Evolutionary conservation across 2,797 vertebrate species (phyloP), one percentile per base, ranked within the genome.

Genomic region (Agapornis canus): DNA sequence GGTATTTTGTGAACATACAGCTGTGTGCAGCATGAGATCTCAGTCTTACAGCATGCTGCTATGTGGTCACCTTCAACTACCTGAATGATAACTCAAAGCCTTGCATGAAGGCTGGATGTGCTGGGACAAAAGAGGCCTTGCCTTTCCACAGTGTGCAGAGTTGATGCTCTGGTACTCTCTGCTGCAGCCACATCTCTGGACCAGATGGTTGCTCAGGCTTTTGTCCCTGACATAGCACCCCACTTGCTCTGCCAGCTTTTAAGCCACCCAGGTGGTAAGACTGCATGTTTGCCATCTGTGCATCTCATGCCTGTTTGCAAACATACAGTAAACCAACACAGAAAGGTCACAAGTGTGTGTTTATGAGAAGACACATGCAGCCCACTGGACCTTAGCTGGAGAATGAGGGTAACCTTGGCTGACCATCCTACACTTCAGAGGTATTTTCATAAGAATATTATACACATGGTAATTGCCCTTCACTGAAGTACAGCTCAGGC

Each of bases 221-320:
- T 57, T 45, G 32, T 37, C 68, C 37, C 43, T 29, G 9, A n/a
- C 39, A 43, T 0, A 0, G 23, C 61, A 35, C 37, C 61, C 63
- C 54, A 48, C 45, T 37, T 54, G 72, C 35, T 42, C 31, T 63
- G 65, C 37, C 0, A 0, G 15, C 68, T 85, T 85, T 82, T 75
- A 59, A 5, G 1, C 43, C 2, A 11, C 66, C n/a, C 0, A 0
- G 48, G 29, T 7, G 37, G 37, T 22, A 18, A 70, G 57, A 6
- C 37, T 1, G 3, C 59, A 57, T 56, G 57, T 47, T 47, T 1
- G 1, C 61, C 39, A 13, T 29, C 25, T 16, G 0, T 52, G 68
- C 79, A 60, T 70, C 71, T 70, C 32, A 0, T 18, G 56, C 59
- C 69, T 68, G 20, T 5, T 69, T 32, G 31, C 49, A 79, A 47